A percentile compares a stretch with the other conserved stretches of the same genome.
Evolutionary conservation across 2,888 invertebrate genomes (phyloP).

Genomic region (Galeruca laticollis): DNA sequence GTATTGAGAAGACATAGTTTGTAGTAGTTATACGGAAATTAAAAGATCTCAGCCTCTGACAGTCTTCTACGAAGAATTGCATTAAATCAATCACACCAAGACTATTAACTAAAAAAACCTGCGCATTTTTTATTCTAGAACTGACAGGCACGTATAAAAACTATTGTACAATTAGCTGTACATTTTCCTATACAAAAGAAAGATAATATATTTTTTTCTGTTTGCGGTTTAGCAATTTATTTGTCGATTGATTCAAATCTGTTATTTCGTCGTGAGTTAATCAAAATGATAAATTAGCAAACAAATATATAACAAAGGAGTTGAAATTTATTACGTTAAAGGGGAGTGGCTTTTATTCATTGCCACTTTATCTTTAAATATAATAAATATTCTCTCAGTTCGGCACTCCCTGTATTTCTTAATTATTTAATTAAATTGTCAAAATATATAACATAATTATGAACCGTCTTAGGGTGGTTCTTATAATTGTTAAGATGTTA

Average conservation of each 20-base stretch:
- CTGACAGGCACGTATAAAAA: no score
- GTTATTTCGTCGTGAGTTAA: neutral
- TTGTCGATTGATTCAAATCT: neutral
- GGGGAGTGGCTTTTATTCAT: neutral
- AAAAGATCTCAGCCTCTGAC: no score
- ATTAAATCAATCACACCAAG: no score
- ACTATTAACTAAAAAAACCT: no score
- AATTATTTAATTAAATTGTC: neutral
- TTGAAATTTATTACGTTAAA: neutral
- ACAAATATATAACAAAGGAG: neutral
- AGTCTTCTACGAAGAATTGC: no score
- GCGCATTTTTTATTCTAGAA: no score
- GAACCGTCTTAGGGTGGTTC: neutral
- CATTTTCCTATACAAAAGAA: neutral
- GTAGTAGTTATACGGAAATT: no score
- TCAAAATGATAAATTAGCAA: neutral
- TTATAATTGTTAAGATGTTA: neutral
- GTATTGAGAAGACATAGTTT: no score
- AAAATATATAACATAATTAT: neutral
- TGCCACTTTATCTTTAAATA: neutral
- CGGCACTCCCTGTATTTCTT: neutral
- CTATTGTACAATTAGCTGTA: no score
- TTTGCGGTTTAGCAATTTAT: neutral
- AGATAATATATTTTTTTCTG: neutral
- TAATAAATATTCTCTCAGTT: neutral